Evolutionary conservation across 2,797 vertebrate species (phyloP).

Genomic region (Emys orbicularis): DNA sequence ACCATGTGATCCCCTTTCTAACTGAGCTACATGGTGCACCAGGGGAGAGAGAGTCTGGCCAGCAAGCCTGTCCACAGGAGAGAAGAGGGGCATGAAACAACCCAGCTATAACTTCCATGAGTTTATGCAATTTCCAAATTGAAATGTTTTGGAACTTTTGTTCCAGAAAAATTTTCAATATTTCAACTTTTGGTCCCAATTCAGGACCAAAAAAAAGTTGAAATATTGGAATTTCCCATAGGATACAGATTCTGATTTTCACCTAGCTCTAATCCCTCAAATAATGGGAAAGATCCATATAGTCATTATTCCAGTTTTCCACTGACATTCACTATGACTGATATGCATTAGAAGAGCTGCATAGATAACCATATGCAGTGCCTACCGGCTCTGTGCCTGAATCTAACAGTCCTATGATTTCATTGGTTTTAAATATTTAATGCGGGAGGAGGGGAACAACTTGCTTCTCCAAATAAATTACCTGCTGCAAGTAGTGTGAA

Average conservation of each 20-base stretch:
- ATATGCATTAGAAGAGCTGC: rapidly evolving
- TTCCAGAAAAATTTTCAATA: slow-evolving; percentile 19
- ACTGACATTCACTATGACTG: not conserved
- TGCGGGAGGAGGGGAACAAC: not conserved
- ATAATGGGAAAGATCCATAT: rapidly evolving
- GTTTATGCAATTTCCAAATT: not conserved
- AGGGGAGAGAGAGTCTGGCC: not conserved
- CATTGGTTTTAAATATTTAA: not conserved
- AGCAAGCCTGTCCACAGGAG: not conserved
- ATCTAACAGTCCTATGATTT: not conserved
- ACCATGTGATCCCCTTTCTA: not conserved
- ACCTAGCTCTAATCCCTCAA: not conserved
- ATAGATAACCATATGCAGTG: not conserved
- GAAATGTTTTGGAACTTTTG: not conserved
- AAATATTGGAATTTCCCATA: slow-evolving; percentile 20
- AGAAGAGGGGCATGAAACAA: not conserved
- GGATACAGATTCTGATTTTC: slow-evolving; percentile 1
- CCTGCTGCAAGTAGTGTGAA: not conserved
- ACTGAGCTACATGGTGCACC: not conserved
- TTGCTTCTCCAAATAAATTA: not conserved
- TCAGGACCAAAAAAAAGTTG: not conserved
- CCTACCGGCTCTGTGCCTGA: not conserved
- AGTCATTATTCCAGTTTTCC: not conserved
- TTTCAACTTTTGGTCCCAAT: slow-evolving; percentile 73
- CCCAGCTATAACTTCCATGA: not conserved